Evolutionary conservation across 2,888 invertebrate genomes (phyloP), one percentile per base, ranked within the genome.

Genomic region (Drosophila maculinotata): DNA sequence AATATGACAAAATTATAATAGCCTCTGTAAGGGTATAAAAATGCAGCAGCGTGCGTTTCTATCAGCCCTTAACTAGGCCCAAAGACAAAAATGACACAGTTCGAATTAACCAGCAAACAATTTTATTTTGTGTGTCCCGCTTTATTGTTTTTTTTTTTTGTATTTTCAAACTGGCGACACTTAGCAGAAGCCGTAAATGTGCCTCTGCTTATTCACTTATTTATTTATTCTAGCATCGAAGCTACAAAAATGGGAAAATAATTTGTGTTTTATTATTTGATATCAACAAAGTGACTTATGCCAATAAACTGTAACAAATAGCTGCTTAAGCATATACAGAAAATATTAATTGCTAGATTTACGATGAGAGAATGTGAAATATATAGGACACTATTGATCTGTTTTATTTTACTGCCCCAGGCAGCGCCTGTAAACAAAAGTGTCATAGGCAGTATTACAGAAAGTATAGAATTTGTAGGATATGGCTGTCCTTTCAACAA

Each of bases 301-400:
- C 30, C 52, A 1, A 67, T n/a, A 26, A 31, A 44, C 36, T 57
- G 57, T 12, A 49, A 52, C 20, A 76, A 25, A 35, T 26, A 48
- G 20, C 68, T 64, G 28, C 52, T 41, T 26, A 63, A 9, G 14
- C 76, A 79, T 33, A 79, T 54, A 58, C 76, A 67, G 10, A 76
- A 75, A 15, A 76, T 58, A 38, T 67, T 76, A 8, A 76, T 39
- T 25, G 79, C 76, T 8, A 76, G 35, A 52, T 67, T 79, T 8
- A 53, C 42, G 4, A 76, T 30, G 9, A 76, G 35, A 28, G 57
- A 67, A 31, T 70, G 64, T 1, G 67, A 58, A 30, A 76, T 67
- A n/a, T 49, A 38, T 6, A 76, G 8, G 4, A 76, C 31, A 25
- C 30, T 26, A 30, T 30, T 54, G 10, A 68, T 14, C 26, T 67